Conservation (phyloP, 2,888 invertebrate genomes). For the Cheilosia impressa region DNA sequence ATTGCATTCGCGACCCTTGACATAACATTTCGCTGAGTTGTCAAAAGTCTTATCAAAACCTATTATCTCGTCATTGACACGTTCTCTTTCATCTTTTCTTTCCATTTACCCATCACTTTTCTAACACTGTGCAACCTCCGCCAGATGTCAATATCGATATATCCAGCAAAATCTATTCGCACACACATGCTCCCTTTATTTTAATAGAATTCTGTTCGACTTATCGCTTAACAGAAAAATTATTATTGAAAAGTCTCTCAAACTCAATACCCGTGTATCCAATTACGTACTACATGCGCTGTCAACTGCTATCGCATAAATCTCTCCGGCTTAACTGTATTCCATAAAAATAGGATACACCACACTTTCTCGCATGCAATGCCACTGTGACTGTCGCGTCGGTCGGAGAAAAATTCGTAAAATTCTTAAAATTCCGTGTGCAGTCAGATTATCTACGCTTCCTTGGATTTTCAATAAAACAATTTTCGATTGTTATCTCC, state of each 20-base stretch:
- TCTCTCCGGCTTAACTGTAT: conserved; percentile 34
- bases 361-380: conserved; percentile 4
- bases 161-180: conserved; percentile 49
- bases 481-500: conserved; percentile 71
- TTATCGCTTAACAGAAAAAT: conserved; percentile 8
- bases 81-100: conserved; percentile 23
- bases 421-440: conserved; percentile 76
- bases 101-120: conserved; percentile 19
- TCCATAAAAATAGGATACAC: conserved; percentile 30
- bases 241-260: conserved; percentile 31
- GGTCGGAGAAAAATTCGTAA: not conserved
- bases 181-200: conserved; percentile 28
- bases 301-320: conserved; percentile 64
- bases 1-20: conserved; percentile 43
- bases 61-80: conserved; percentile 63
- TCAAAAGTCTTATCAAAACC: conserved; percentile 53
- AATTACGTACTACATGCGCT: conserved; percentile 66
- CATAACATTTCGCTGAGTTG: conserved; percentile 44
- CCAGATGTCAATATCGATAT: conserved; percentile 55
- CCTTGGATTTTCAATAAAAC: conserved; percentile 69
- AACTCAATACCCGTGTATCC: conserved; percentile 47
- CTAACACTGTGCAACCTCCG: conserved; percentile 40
- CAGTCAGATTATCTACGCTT: conserved; percentile 78
- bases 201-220: conserved; percentile 4
- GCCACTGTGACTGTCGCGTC: not conserved